Evolutionary conservation across 2,888 invertebrate genomes (phyloP).

Genomic region (Bedellia somnulentella): DNA sequence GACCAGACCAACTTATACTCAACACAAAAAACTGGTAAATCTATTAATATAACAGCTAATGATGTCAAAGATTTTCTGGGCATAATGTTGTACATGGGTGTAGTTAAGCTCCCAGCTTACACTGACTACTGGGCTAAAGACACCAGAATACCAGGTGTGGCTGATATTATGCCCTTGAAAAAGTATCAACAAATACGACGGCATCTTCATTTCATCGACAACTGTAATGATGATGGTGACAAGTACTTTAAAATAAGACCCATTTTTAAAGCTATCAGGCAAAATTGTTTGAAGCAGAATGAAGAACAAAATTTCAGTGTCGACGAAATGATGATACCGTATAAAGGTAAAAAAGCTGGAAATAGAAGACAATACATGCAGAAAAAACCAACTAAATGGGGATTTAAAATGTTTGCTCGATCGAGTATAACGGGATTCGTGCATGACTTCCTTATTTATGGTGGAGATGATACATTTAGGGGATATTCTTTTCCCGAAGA

Average conservation of each 20-base stretch:
- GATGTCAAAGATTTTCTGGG: background rate
- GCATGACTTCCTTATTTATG: constrained; percentile 16
- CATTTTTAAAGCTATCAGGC: background rate
- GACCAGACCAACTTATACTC: background rate
- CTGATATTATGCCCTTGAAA: background rate
- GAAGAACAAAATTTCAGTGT: constrained; percentile 15
- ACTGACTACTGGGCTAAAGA: background rate
- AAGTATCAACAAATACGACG: background rate
- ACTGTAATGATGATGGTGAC: background rate
- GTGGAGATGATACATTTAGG: constrained; percentile 15
- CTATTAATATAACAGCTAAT: background rate
- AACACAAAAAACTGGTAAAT: background rate
- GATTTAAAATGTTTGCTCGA: constrained; percentile 15
- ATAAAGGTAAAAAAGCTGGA: constrained; percentile 19
- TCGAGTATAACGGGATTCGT: constrained; percentile 13
- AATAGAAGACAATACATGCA: constrained; percentile 16
- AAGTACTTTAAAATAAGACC: constrained; percentile 1
- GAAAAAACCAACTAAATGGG: constrained; percentile 18
- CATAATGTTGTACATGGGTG: constrained; percentile 1
- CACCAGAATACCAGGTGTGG: background rate
- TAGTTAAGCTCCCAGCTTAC: background rate
- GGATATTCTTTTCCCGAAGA: constrained; percentile 9
- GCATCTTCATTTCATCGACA: background rate
- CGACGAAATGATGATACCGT: constrained; percentile 22
- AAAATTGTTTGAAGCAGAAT: constrained; percentile 10